Conservation (phyloP, 2,113 vertebrate species). For the Oncorhynchus kisutch region DNA sequence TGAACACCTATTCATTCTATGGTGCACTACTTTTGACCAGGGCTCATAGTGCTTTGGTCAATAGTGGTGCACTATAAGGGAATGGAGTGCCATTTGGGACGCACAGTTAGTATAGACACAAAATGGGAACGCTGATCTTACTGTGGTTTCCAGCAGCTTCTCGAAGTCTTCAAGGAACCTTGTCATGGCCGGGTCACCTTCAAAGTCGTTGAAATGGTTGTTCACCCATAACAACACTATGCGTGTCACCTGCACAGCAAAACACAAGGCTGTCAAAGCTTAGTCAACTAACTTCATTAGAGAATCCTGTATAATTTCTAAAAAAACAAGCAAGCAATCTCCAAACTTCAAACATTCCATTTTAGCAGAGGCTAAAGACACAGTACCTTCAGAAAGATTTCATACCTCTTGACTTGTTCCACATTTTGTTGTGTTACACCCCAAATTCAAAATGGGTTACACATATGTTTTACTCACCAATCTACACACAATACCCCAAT, state of each 20-base stretch:
- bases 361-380: neutral
- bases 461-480: too few species aligned
- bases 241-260: slow-evolving; percentile 83
- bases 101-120: too few species aligned
- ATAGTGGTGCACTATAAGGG: too few species aligned
- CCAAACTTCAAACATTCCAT: neutral
- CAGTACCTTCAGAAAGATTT: too few species aligned
- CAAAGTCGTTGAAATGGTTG: slow-evolving; percentile 99
- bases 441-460: too few species aligned
- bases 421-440: too few species aligned
- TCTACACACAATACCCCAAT: too few species aligned
- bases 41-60: too few species aligned
- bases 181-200: slow-evolving; percentile 93
- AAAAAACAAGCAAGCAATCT: neutral
- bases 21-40: too few species aligned
- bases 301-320: neutral
- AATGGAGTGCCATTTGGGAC: too few species aligned
- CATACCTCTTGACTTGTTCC: too few species aligned
- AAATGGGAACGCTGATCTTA: slow-evolving; percentile 61
- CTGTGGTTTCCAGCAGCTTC: slow-evolving; percentile 87
- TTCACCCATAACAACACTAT: slow-evolving; percentile 97
- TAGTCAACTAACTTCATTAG: neutral
- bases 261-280: neutral
- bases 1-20: too few species aligned
- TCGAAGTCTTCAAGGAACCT: slow-evolving; percentile 94